A percentile compares a stretch with the other conserved stretches of the same genome.
These are phyloP conservation scores for Eleutherodactylus coqui DNA, from an alignment of 2,797 vertebrate genomes.

Conservation along the genomic window DNA sequence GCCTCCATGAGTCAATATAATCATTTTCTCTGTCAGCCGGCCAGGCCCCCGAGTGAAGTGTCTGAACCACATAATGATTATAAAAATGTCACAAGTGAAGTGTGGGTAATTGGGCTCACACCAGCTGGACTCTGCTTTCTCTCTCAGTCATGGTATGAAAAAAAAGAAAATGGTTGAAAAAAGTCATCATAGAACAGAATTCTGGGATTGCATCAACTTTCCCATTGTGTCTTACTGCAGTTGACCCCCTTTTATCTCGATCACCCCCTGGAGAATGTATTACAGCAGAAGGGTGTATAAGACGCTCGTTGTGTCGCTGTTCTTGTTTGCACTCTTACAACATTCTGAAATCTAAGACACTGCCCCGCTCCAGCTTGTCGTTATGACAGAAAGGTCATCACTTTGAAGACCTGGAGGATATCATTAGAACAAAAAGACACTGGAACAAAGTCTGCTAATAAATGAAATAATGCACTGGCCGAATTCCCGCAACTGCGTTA, in stretches of 20 bases:
- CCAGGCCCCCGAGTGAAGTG: constrained; percentile 69
- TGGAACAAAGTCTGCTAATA: constrained; percentile 1
- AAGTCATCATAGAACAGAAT: not conserved
- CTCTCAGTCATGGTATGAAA: not conserved
- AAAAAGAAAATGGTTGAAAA: constrained; percentile 19
- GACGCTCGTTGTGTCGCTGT: not conserved
- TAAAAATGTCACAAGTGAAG: constrained; percentile 69
- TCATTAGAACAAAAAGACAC: constrained; percentile 42
- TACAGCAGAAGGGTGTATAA: not conserved
- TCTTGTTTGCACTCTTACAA: constrained; percentile 19
- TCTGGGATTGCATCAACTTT: not conserved
- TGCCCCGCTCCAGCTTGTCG: not conserved
- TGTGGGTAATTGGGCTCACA: constrained; percentile 67
- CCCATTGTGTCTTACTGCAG: not conserved
- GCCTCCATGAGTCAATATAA: constrained; percentile 71
- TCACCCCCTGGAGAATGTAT: not conserved
- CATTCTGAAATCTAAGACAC: not conserved
- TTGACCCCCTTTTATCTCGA: constrained; percentile 32
- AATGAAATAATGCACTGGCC: constrained; percentile 14
- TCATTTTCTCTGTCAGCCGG: constrained; percentile 69
- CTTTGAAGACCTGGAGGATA: constrained; percentile 34
- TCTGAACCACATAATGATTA: constrained; percentile 69
- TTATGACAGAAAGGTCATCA: constrained; percentile 18
- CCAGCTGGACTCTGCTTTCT: constrained; percentile 42
- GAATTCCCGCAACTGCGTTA: not conserved